Base-by-base conservation (phyloP, 2,888 invertebrate species). In the Pseudanteris insignis region DNA sequence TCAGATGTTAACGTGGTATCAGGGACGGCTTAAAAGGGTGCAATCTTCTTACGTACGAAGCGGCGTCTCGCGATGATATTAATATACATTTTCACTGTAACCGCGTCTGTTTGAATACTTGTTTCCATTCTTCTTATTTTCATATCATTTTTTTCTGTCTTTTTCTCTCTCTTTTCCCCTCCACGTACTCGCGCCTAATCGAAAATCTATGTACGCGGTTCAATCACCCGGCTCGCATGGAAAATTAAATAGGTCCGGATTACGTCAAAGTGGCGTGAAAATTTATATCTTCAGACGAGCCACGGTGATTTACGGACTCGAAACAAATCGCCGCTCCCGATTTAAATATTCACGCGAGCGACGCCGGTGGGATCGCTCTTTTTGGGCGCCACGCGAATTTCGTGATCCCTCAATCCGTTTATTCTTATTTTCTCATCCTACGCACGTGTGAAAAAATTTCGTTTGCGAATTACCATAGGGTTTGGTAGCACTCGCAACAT, bases 1-100 rank as follows among this genome's bases (percentile, higher is more conserved):
- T 41, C 30, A 34, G 18, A 55, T 47, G 32, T 55, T 46, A 55
- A 55, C 47, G 46, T 34, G 46, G 30, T 46, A 40, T 47, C 47
- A 47, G 47, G 46, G 38, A 46, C 37, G 54, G 54, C 54, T 54
- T 54, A 54, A 37, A 28, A 33, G 54, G 46, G 46, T 37, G 33
- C 33, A 54, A 46, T 54, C 46, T 54, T 38, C 38, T 25, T 38
- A 33, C 24, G 33, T 41, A 21, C 33, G 6, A 25, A n/a, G 12
- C 21, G 15, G 9, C 10, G 11, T 18, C 18, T 6, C 18, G 26
- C 28, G 46, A 41, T 43, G 29, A 15, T 44, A 38, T 38, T 37
- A 37, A 18, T 18, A 44, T 54, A 43, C 33, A 50, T 50, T 40
- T 32, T 32, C 14, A 15, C 32, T 30, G 37, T 32, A 50, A 33